Evolutionary conservation across 1,140 invertebrate species (phyloP), one percentile per base, ranked within the genome.

Genomic region (Melanaphis sacchari): DNA sequence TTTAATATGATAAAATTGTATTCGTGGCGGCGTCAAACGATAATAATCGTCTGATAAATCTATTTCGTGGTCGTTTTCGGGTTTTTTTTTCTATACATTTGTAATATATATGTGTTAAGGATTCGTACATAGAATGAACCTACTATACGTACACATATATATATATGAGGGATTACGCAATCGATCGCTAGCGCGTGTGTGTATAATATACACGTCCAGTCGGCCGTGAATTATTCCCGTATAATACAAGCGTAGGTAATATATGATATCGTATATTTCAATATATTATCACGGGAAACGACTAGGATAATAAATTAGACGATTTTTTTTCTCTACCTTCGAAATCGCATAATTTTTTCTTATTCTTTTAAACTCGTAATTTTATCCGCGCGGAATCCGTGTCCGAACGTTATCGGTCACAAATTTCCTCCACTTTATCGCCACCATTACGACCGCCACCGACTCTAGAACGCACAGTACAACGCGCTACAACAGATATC

Each of bases 341-440:
- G 38, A n/a, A 36, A 84, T 24, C 38, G 82, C 24, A 36, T 40
- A 41, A 15, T 84, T 84, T 46, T 87, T 87, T 49, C 41, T n/a
- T 15, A 49, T 49, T n/a, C 31, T 46, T 31, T 46, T 31, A 87
- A 87, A 49, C 85, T 87, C 85, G n/a, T 87, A 87, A 87, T 87
- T 87, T 43, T 87, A 46, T 43, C 31, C 43, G 26, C 41, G 43
- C 85, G 43, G 85, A 87, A 87, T 87, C 85, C 41, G 26, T 21
- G 84, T 87, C 43, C 41, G 84, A 6, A 76, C n/a, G 31, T 49
- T 43, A 46, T n/a, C 84, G 84, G 43, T 18, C 43, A 87, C 46
- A 15, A 18, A 18, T 43, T 49, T 8, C 31, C 5, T 31, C 26
- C 26, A 26, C 22, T 38, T n/a, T 22, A 9, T 26, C 4, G 15